Evolutionary conservation across 92 coral and sea anemone species (phyloP).

Genomic region (Phymanthus crucifer): DNA sequence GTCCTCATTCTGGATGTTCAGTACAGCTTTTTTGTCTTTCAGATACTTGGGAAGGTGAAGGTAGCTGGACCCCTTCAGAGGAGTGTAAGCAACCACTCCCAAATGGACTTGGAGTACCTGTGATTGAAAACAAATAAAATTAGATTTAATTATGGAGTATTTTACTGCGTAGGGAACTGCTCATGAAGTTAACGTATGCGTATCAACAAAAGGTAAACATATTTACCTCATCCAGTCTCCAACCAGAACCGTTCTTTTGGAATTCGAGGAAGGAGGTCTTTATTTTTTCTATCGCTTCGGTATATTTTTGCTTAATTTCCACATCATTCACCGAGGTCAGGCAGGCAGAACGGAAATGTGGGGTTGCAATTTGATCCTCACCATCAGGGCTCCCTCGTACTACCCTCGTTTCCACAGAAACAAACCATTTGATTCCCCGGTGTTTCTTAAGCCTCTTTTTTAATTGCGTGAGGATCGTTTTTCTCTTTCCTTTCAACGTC

Average conservation of each 20-base stretch:
- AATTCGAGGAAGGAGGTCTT: conserved; percentile 14
- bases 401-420: conserved; percentile 29
- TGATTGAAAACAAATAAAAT: too few species aligned
- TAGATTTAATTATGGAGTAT: too few species aligned
- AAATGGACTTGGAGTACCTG: background rate
- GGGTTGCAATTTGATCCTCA: conserved; percentile 16
- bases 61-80: conserved; percentile 33
- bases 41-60: conserved; percentile 37
- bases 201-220: too few species aligned
- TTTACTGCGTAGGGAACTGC: too few species aligned
- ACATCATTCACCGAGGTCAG: conserved; percentile 19
- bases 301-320: conserved; percentile 16
- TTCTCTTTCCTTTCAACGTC: conserved; percentile 26
- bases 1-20: conserved; percentile 7
- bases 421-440: conserved; percentile 36
- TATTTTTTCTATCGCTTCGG: conserved; percentile 30
- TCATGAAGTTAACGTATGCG: too few species aligned
- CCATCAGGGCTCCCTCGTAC: conserved; percentile 40
- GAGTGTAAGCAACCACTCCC: background rate
- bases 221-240: too few species aligned
- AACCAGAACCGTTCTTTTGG: too few species aligned
- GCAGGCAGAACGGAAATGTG: conserved; percentile 45
- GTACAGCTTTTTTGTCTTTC: conserved; percentile 35
- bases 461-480: conserved; percentile 10
- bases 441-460: background rate